Base-by-base conservation (phyloP, 1,140 invertebrate species). In the Drosophila bifasciata region DNA sequence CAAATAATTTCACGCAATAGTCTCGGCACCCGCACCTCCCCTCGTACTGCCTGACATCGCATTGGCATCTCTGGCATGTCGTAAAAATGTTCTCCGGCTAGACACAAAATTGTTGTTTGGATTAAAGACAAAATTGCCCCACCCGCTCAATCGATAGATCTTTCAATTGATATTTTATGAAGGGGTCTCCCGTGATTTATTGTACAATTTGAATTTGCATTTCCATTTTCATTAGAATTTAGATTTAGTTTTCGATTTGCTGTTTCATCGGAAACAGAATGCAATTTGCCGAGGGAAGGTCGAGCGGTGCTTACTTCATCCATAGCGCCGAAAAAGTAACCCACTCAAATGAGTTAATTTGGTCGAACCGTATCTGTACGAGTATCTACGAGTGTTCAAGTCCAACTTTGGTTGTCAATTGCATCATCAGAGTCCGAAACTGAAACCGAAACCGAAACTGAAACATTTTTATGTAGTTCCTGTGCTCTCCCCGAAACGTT, bases 1-100 rank as follows among this genome's bases (percentile, higher is more conserved):
- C 64, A 66, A 85, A 84, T 79, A 83, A 85, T 83, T 83, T 79
- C 64, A 51, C 48, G 70, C 79, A 44, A 62, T 41, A 62, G 56
- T 59, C 39, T 44, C 55, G 0, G 7, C 40, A 17, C 9, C n/a
- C n/a, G n/a, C n/a, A n/a, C n/a, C n/a, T n/a, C n/a, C n/a, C 16
- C 55, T 11, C 32, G 11, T 13, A 11, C 11, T 0, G 4, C 25
- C 39, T 55, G 64, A 50, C 66, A 50, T 48, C 63, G 44, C 56
- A 19, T 39, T 17, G 49, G 68, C 79, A 85, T 84, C 79, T 85
- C 79, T 72, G 76, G 79, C 66, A 59, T 76, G 71, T 59, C 36
- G 75, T 48, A 46, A 53, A 64, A 79, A 70, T 69, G 49, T 46
- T 66, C 64, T 49, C 53, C 64, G 36, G 73, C 53, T 50, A 58